Conservation (phyloP, 2,113 vertebrate genomes). For the Addax nasomaculatus region DNA sequence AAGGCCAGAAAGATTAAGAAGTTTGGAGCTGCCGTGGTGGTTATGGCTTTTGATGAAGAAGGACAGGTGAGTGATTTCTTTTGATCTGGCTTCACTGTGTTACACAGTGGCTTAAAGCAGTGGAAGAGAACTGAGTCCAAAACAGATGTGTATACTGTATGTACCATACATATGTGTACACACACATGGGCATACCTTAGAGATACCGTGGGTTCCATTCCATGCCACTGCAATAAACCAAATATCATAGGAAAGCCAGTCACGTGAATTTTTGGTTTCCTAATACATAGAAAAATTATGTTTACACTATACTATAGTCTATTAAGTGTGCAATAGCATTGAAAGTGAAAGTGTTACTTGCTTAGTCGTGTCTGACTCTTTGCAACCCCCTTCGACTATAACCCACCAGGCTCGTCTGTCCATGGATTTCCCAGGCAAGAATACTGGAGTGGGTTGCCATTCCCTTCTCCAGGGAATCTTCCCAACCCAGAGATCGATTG, state of each 20-base stretch:
- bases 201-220: not conserved
- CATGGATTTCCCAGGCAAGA: not conserved
- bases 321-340: not conserved
- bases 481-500: not conserved
- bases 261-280: not conserved
- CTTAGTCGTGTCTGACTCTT: not conserved
- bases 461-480: not conserved
- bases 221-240: not conserved
- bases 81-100: not conserved
- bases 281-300: not conserved
- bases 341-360: not conserved
- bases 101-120: not conserved
- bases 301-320: not conserved
- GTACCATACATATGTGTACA: fast-evolving
- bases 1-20: constrained; percentile 88
- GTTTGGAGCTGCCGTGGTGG: constrained; percentile 92
- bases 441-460: not conserved
- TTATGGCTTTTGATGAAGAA: constrained; percentile 98
- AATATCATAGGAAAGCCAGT: not conserved
- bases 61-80: constrained; percentile 87
- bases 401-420: not conserved
- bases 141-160: not conserved
- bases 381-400: not conserved
- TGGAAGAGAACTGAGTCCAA: not conserved
- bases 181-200: too few relatives aligned